Percentiles rank a stretch among this genome's conserved stretches.
phyloP scores from a whole-genome alignment of 2,113 vertebrate species.

The Anguilla rostrata region DNA sequence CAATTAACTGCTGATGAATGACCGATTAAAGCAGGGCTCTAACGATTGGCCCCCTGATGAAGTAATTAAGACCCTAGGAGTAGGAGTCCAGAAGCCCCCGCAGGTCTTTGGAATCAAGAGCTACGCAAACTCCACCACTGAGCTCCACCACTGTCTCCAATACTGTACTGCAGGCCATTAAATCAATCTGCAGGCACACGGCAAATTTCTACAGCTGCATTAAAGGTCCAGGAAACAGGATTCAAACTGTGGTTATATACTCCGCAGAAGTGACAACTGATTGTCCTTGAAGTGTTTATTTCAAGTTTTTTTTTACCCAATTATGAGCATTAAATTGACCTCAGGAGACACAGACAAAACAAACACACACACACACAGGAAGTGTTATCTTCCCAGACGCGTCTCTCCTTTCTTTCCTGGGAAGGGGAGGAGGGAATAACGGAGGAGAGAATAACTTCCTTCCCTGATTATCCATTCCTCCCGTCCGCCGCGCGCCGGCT shows the following conservation, averaged over 20 bases:
- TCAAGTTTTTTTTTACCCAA: too few relatives aligned
- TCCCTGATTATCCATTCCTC: not conserved
- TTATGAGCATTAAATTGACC: too few relatives aligned
- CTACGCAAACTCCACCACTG: not conserved
- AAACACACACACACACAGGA: too few relatives aligned
- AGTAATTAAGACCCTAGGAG: slow-evolving; percentile 54
- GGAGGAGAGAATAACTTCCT: not conserved
- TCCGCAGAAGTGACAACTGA: too few relatives aligned
- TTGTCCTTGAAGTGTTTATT: not conserved
- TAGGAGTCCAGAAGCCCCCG: not conserved
- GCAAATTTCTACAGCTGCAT: not conserved
- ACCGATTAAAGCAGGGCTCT: slow-evolving; percentile 61
- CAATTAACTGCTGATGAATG: slow-evolving; percentile 59
- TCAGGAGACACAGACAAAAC: too few relatives aligned
- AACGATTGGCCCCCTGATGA: slow-evolving; percentile 52
- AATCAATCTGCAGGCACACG: not conserved
- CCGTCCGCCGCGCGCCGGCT: not conserved
- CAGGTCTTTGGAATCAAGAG: not conserved
- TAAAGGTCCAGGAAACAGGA: not conserved
- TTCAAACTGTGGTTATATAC: too few relatives aligned
- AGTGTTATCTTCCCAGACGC: not conserved
- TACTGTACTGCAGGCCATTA: not conserved
- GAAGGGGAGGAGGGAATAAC: not conserved
- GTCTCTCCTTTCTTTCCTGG: not conserved
- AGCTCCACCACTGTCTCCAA: not conserved